Conservation (phyloP, 2,113 vertebrate genomes). For the Australoheros scitulus region DNA sequence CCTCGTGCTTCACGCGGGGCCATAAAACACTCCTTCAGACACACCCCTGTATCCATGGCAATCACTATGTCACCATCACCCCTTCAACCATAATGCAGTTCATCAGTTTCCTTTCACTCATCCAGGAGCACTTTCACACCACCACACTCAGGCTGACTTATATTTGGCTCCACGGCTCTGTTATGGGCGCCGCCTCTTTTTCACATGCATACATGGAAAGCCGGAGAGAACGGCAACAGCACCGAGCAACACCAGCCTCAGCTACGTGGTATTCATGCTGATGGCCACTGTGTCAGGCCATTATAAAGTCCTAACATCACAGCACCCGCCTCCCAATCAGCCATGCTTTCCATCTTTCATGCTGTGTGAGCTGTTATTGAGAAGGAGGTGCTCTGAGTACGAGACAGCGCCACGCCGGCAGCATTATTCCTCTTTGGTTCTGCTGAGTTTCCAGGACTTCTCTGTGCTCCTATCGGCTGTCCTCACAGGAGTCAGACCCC, state of each 20-base stretch:
- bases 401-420: background rate
- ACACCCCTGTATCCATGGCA: conserved; percentile 48
- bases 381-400: background rate
- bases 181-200: background rate
- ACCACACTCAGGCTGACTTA: background rate
- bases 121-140: background rate
- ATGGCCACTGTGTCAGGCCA: background rate
- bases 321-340: background rate
- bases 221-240: background rate
- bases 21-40: conserved; percentile 40
- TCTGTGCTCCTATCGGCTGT: no score
- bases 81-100: background rate
- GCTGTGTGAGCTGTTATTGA: no score
- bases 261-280: background rate
- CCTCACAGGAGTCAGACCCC: no score
- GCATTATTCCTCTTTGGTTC: no score
- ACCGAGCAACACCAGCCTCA: background rate
- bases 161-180: background rate
- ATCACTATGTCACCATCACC: background rate
- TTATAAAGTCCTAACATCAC: background rate
- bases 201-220: background rate
- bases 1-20: conserved; percentile 14
- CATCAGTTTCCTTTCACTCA: background rate
- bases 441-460: no score
- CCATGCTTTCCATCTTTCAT: background rate